A percentile compares a stretch with the other conserved stretches of the same genome.
These are phyloP conservation scores for Dicroscelio sp. DNA, from an alignment of 2,888 invertebrate genomes.

Conservation along the genomic window DNA sequence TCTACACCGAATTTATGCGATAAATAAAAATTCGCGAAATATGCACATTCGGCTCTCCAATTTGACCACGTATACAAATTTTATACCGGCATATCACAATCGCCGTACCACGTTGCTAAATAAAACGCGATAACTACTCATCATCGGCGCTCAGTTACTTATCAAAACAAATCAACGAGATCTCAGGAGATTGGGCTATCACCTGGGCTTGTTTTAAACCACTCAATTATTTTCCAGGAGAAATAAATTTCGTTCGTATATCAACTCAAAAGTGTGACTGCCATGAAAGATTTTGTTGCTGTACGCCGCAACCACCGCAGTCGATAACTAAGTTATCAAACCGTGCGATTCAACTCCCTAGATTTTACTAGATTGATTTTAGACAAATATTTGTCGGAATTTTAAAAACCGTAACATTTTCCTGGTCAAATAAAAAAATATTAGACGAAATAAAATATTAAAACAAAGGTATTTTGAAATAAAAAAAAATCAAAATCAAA, in stretches of 20 bases:
- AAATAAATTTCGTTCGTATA: slow-evolving; percentile 64
- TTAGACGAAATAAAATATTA: too few relatives aligned
- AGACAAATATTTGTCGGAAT: too few relatives aligned
- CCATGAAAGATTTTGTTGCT: slow-evolving; percentile 55
- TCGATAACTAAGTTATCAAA: slow-evolving; percentile 45
- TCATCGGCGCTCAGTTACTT: background rate
- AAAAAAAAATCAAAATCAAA: too few relatives aligned
- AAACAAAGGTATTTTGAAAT: too few relatives aligned
- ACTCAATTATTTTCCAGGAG: slow-evolving; percentile 30
- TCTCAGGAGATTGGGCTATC: background rate
- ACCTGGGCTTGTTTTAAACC: slow-evolving; percentile 40
- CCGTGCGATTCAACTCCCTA: background rate
- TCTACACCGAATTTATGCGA: background rate
- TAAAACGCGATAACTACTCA: background rate
- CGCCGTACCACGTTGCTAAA: slow-evolving; percentile 12
- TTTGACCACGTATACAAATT: slow-evolving; percentile 89
- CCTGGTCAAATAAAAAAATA: too few relatives aligned
- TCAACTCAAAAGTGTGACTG: slow-evolving; percentile 71
- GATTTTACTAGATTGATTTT: too few relatives aligned
- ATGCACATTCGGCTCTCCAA: slow-evolving; percentile 39
- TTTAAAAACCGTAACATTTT: too few relatives aligned
- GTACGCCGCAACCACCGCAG: slow-evolving; percentile 20
- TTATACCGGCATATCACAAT: slow-evolving; percentile 69
- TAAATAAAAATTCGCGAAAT: slow-evolving; percentile 13
- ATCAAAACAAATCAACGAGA: background rate